A percentile compares a stretch with the other conserved stretches of the same genome.
phyloP scores from a whole-genome alignment of 2,797 vertebrate species.

The Anguilla megastoma region DNA sequence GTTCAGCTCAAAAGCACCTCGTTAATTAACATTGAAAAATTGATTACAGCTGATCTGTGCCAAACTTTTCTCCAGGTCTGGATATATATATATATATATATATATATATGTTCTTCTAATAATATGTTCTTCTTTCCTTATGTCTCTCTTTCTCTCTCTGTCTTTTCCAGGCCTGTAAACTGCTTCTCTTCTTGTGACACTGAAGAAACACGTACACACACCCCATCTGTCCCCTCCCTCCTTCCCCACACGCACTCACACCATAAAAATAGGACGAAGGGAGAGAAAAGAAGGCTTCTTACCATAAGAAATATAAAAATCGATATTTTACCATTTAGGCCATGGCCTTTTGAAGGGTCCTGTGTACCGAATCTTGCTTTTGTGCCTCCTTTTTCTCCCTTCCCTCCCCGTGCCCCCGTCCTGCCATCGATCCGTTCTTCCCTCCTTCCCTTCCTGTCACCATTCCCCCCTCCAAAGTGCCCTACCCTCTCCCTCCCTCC shows the following conservation, averaged over 20 bases:
- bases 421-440: background rate
- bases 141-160: background rate
- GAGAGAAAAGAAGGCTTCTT: constrained; percentile 13
- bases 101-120: background rate
- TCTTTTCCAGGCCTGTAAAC: background rate
- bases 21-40: background rate
- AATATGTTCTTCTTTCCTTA: constrained; percentile 1
- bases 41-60: background rate
- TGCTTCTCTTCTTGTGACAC: constrained; percentile 5
- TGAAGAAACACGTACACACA: constrained; percentile 11
- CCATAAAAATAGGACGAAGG: background rate
- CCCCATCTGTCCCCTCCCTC: background rate
- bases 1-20: background rate
- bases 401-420: background rate
- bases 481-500: background rate
- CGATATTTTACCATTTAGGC: background rate
- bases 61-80: background rate
- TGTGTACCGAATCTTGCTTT: constrained; percentile 7
- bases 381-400: background rate
- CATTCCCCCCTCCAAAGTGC: background rate
- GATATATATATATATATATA: background rate
- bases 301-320: constrained; percentile 16
- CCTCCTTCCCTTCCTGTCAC: background rate
- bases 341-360: background rate
- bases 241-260: background rate